Evolutionary conservation across 2,888 invertebrate genomes (phyloP).

Genomic region (Aphidoletes aphidimyza): DNA sequence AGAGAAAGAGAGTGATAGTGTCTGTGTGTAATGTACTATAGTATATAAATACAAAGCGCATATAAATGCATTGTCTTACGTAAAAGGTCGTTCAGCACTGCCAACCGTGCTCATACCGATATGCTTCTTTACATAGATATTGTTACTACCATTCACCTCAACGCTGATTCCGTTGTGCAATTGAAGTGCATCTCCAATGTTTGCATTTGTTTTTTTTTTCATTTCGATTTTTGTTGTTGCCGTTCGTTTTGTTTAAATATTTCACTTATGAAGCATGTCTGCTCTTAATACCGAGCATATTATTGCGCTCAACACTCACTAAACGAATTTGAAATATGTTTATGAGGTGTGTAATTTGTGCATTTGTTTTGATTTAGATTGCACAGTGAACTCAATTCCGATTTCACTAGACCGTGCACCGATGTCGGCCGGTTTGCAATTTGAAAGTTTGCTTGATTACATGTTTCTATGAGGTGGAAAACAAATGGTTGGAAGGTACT

Average conservation of each 20-base stretch:
- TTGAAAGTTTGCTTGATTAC: slow-evolving; percentile 10
- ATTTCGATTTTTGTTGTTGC: no score
- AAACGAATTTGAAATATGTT: slow-evolving; percentile 9
- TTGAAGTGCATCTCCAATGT: slow-evolving; percentile 25
- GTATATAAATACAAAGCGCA: no score
- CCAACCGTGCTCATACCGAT: not conserved
- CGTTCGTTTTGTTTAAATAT: no score
- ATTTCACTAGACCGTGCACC: not conserved
- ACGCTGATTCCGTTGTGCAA: slow-evolving; percentile 41
- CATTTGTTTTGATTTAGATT: slow-evolving; percentile 19
- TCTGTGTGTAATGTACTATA: not conserved
- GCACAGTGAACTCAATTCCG: slow-evolving; percentile 24
- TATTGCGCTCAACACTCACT: not conserved
- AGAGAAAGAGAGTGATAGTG: no score
- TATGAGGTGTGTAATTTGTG: not conserved
- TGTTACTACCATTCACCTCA: slow-evolving; percentile 28
- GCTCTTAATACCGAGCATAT: not conserved
- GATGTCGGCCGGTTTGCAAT: not conserved
- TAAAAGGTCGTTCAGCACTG: slow-evolving; percentile 15
- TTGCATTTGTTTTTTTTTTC: not conserved
- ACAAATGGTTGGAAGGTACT: no score
- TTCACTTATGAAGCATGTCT: no score
- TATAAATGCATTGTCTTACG: not conserved
- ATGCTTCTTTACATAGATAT: not conserved
- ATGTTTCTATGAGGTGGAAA: not conserved